Conservation (phyloP, 2,797 vertebrate species). For the Oryzias dopingdopingensis region DNA sequence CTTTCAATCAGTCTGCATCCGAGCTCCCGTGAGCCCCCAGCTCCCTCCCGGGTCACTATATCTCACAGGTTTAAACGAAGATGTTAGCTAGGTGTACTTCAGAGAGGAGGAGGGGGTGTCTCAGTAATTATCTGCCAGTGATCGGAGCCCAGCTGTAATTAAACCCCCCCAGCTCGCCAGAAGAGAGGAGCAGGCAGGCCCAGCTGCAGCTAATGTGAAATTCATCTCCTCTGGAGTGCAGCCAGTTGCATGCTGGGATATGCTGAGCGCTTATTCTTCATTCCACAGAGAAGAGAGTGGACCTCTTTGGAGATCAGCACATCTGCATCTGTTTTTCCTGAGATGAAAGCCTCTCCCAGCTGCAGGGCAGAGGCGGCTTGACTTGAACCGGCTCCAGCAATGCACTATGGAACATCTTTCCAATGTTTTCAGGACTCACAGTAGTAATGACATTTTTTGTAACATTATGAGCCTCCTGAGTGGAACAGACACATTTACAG, state of each 20-base stretch:
- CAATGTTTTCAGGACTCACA: not conserved
- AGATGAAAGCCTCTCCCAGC: constrained; percentile 38
- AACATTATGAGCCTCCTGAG: too few relatives aligned
- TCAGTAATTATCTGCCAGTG: constrained; percentile 58
- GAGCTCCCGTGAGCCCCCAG: not conserved
- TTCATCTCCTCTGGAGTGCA: constrained; percentile 16
- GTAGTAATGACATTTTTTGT: not conserved
- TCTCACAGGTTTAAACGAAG: constrained; percentile 45
- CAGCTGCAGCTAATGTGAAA: constrained; percentile 2
- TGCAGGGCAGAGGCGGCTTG: constrained; percentile 3
- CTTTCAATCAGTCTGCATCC: constrained; percentile 11
- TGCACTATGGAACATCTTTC: not conserved
- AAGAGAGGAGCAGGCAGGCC: constrained; percentile 22
- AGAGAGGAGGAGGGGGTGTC: constrained; percentile 26
- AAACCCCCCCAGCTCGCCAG: constrained; percentile 39
- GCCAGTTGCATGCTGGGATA: constrained; percentile 39
- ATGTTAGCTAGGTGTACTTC: constrained; percentile 39
- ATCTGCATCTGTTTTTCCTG: constrained; percentile 54
- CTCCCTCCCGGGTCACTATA: constrained; percentile 42
- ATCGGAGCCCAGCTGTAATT: constrained; percentile 61
- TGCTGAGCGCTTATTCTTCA: constrained; percentile 21
- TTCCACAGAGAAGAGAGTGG: constrained; percentile 16
- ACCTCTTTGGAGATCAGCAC: constrained; percentile 40
- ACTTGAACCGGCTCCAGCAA: not conserved
- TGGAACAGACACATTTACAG: too few relatives aligned